Conservation (phyloP, 1,140 invertebrate genomes). For the Adoxophyes honmai region DNA sequence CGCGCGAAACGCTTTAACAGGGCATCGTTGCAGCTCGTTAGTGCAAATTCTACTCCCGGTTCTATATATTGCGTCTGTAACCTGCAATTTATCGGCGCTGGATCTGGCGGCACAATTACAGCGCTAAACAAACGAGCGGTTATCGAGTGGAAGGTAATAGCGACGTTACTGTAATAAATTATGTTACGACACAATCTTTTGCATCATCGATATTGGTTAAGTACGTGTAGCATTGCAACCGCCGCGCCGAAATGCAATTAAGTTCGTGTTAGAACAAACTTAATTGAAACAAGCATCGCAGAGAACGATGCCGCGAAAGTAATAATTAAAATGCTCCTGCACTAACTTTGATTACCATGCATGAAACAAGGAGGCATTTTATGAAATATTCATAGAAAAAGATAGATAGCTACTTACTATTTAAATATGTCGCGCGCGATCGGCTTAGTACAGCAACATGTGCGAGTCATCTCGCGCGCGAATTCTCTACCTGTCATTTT, state of each 20-base stretch:
- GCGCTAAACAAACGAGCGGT: conserved; percentile 45
- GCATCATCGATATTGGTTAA: conserved; percentile 14
- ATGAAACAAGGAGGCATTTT: conserved; percentile 32
- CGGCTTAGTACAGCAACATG: too few relatives aligned
- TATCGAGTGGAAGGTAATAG: conserved; percentile 29
- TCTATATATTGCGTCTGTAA: conserved; percentile 44
- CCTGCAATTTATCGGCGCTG: conserved; percentile 45
- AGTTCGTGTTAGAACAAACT: conserved; percentile 10
- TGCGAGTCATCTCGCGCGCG: too few relatives aligned
- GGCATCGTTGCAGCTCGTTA: conserved; percentile 28
- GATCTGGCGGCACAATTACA: conserved; percentile 49
- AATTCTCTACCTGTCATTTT: too few relatives aligned
- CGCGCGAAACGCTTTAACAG: neutral
- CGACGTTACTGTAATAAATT: conserved; percentile 25
- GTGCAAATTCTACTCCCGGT: conserved; percentile 35
- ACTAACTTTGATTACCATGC: conserved; percentile 44
- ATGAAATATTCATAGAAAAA: conserved; percentile 30
- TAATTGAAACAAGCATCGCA: conserved; percentile 25
- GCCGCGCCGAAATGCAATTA: conserved; percentile 11
- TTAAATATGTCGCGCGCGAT: too few relatives aligned
- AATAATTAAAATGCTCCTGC: conserved; percentile 41
- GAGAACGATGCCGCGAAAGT: conserved; percentile 28
- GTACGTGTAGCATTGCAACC: neutral
- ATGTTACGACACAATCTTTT: conserved; percentile 21
- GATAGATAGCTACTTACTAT: conserved; percentile 9